Evolutionary conservation across 2,113 vertebrate species (phyloP), one percentile per base, ranked within the genome.

Genomic region (Columbina picui): DNA sequence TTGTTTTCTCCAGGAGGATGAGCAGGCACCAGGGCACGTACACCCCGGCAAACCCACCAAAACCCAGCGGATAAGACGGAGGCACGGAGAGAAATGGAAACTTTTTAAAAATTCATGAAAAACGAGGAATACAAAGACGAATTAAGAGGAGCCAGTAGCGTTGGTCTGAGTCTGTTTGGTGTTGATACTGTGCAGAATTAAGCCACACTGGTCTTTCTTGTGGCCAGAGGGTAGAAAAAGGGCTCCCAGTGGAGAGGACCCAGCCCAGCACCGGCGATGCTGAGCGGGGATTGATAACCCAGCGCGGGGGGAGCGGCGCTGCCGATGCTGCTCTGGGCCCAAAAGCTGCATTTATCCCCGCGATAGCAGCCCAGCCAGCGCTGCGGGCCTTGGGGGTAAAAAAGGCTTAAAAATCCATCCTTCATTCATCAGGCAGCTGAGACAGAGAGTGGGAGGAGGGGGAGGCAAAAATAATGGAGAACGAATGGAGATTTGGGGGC

Each of bases 201-300:
- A 97, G 93, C 92, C 94, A 80, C 88, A 14, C 63, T 88, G 96
- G 94, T 92, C 96, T 95, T 89, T 81, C 96, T 95, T 13, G 93
- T 97, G 96, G 96, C 97, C 92, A 89, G 95, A 95, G 96, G 97
- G 97, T 26, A 96, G 89, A 93, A 94, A 94, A 95, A 69, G 90
- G 79, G 89, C 93, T 97, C 97, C 97, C 97, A 96, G 80, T 52
- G 93, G 97, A 97, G 94, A 92, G 90, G 94, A 68, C 94, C 96
- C 91, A 89, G 86, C 30, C 93, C 22, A 38, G 91, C 0, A 43
- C 81, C 64, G 93, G 93, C 14, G 79, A 30, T 87, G 88, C 87
- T 96, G 94, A 95, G 96, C 53, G 6, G 93, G 97, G 96, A 97
- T 96, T 97, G 97, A 98, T 98, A 98, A 97, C 96, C 96, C 93